phyloP scores from a whole-genome alignment of 1,140 invertebrate genomes.

The Drosophila chauvacae region DNA sequence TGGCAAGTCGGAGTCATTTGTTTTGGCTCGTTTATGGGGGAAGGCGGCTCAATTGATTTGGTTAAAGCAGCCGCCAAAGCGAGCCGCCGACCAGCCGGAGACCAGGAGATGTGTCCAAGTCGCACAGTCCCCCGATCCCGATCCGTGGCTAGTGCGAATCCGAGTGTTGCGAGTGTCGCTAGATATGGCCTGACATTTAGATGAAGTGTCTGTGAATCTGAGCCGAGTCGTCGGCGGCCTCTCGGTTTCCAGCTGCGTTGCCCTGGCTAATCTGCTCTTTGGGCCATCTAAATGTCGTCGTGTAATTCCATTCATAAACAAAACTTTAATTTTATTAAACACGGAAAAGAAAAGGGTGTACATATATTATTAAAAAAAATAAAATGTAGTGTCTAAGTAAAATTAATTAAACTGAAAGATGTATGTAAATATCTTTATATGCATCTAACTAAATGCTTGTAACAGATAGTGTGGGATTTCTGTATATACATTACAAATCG shows the following conservation, averaged over 20 bases:
- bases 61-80: conserved; percentile 80
- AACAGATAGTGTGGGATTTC: background rate
- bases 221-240: conserved; percentile 45
- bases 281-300: conserved; percentile 43
- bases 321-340: conserved; percentile 81
- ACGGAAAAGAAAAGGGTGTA: conserved; percentile 3
- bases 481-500: background rate
- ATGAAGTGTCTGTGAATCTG: conserved; percentile 83
- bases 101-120: conserved; percentile 28
- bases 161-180: conserved; percentile 78
- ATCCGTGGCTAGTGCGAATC: conserved; percentile 58
- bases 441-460: background rate
- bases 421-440: background rate
- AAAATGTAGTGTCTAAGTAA: background rate
- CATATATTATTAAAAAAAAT: background rate
- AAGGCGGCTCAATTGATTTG: conserved; percentile 82
- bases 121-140: conserved; percentile 13
- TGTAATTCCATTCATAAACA: conserved; percentile 84
- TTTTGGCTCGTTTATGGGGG: conserved; percentile 76
- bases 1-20: conserved; percentile 69
- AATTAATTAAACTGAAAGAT: too few relatives aligned
- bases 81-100: conserved; percentile 46
- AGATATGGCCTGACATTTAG: conserved; percentile 84
- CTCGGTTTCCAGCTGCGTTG: conserved; percentile 70
- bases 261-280: conserved; percentile 41